A percentile compares a stretch with the other conserved stretches of the same genome.
Evolutionary conservation across 2,113 vertebrate species (phyloP).

Genomic region (Gasterosteus aculeatus): DNA sequence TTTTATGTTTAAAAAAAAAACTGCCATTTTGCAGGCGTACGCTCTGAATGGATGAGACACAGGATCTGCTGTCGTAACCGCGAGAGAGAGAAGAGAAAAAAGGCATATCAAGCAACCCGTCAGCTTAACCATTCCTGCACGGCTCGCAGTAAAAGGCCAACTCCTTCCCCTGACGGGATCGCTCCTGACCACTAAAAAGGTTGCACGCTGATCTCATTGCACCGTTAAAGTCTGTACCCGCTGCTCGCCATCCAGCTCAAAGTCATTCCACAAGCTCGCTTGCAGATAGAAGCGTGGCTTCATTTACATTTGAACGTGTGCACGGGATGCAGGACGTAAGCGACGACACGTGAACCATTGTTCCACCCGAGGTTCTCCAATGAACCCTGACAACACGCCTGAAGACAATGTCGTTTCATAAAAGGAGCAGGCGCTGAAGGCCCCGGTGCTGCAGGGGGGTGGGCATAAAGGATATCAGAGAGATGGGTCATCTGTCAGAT

Average conservation of each 20-base stretch:
- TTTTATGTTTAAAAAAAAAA: background rate
- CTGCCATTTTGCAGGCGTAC: background rate
- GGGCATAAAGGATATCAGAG: conserved; percentile 60
- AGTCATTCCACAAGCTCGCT: conserved; percentile 8
- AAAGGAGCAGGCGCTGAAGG: conserved; percentile 46
- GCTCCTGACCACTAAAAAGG: conserved; percentile 5
- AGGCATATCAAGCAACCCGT: background rate
- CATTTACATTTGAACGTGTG: background rate
- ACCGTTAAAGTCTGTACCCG: conserved; percentile 8
- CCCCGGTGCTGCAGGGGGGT: conserved; percentile 44
- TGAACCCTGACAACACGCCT: background rate
- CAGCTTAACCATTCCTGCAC: conserved; percentile 10
- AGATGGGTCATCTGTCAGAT: conserved; percentile 76
- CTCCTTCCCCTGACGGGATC: background rate
- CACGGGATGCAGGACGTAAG: background rate
- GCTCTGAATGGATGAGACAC: background rate
- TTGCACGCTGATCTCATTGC: background rate
- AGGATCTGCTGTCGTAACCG: background rate
- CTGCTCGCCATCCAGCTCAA: conserved; percentile 3
- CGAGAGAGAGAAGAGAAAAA: background rate
- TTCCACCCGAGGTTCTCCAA: background rate
- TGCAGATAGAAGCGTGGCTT: background rate
- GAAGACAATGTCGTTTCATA: conserved; percentile 59
- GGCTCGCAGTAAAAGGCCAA: conserved; percentile 16
- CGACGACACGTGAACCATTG: background rate